phyloP scores from a whole-genome alignment of 1,140 invertebrate genomes.

The Oncopodura yosiiana region DNA sequence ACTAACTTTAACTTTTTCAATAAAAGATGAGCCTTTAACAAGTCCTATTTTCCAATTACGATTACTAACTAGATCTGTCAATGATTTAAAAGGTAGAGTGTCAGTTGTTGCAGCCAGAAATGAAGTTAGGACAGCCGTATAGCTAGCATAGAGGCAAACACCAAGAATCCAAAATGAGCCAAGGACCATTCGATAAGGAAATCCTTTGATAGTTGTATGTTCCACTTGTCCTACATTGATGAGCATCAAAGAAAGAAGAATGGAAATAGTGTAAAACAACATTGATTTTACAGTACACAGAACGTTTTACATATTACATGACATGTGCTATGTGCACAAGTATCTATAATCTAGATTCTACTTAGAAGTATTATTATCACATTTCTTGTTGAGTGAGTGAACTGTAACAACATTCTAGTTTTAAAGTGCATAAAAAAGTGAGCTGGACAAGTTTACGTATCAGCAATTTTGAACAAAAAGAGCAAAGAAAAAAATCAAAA shows the following conservation, averaged over 20 bases:
- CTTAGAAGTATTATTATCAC: too few relatives aligned
- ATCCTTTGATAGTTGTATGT: slow-evolving; percentile 8
- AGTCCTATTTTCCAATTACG: slow-evolving; percentile 27
- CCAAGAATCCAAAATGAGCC: slow-evolving; percentile 25
- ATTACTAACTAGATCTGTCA: slow-evolving; percentile 20
- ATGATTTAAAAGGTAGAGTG: slow-evolving; percentile 16
- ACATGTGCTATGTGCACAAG: too few relatives aligned
- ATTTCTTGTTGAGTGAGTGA: too few relatives aligned
- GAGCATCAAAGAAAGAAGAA: neutral
- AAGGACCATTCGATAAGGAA: slow-evolving; percentile 18
- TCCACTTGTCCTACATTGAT: slow-evolving; percentile 17
- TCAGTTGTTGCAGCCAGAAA: slow-evolving; percentile 22
- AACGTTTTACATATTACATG: neutral
- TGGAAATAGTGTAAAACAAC: neutral
- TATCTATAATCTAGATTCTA: too few relatives aligned
- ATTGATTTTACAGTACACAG: neutral
- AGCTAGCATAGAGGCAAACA: slow-evolving; percentile 25
- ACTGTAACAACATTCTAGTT: too few relatives aligned
- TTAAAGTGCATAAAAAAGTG: too few relatives aligned
- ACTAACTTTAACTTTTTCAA: slow-evolving; percentile 24
- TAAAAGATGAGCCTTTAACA: slow-evolving; percentile 19
- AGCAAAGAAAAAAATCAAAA: neutral
- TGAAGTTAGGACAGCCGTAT: slow-evolving; percentile 25
- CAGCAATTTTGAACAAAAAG: too few relatives aligned
- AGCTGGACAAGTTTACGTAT: too few relatives aligned